Evolutionary conservation across 2,797 vertebrate species (phyloP).

Genomic region (Zonotrichia albicollis): DNA sequence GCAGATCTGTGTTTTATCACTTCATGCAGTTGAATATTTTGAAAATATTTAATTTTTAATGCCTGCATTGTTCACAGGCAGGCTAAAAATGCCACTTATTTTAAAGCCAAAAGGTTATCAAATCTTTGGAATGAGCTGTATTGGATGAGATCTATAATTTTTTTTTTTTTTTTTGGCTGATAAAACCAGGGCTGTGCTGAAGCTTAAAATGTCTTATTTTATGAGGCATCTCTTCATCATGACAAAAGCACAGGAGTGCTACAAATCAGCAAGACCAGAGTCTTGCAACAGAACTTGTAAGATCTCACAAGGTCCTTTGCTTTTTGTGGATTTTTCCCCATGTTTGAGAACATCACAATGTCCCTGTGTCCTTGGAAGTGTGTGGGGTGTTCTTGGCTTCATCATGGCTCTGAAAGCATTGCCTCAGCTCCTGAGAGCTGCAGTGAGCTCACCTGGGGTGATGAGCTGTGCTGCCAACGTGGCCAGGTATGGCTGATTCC

Average conservation of each 20-base stretch:
- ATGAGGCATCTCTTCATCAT: not conserved
- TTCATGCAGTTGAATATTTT: not conserved
- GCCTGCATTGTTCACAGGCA: not conserved
- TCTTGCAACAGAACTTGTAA: not conserved
- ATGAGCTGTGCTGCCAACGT: rapidly evolving
- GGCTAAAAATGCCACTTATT: not conserved
- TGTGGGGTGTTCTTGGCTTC: not conserved
- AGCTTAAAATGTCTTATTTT: not conserved
- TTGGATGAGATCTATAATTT: not conserved
- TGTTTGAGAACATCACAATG: not conserved
- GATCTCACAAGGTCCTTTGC: not conserved
- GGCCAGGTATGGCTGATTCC: not conserved
- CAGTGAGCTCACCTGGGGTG: not conserved
- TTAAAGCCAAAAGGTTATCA: not conserved
- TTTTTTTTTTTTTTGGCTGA: not conserved
- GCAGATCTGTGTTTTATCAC: not conserved
- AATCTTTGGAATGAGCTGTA: not conserved
- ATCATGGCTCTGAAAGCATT: not conserved
- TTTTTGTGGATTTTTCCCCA: not conserved
- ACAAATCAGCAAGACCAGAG: not conserved
- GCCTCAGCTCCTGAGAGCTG: not conserved
- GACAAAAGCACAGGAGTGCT: not conserved
- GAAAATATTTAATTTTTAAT: not conserved
- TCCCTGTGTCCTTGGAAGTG: not conserved
- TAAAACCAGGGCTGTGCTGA: not conserved